These are phyloP conservation scores for Ophraella communa DNA, from an alignment of 2,888 invertebrate genomes.

Conservation along the genomic window DNA sequence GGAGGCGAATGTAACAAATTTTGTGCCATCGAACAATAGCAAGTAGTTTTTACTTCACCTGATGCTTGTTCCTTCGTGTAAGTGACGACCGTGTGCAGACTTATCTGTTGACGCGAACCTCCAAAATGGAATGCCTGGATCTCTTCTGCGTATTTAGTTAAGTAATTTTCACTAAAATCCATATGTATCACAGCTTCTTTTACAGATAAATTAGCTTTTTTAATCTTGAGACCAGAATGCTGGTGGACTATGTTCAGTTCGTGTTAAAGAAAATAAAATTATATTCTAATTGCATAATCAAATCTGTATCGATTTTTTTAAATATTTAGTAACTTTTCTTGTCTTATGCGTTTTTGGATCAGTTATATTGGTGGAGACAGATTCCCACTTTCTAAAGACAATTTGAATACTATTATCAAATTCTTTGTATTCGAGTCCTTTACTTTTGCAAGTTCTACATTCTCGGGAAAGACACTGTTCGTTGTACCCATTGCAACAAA, in stretches of 20 bases:
- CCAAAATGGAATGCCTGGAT: conserved; percentile 55
- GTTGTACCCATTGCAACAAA: conserved; percentile 10
- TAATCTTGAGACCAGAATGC: conserved; percentile 9
- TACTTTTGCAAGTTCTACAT: conserved; percentile 1
- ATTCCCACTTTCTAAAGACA: background rate
- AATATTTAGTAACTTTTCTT: background rate
- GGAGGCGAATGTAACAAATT: conserved; percentile 45
- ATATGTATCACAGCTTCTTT: conserved; percentile 41
- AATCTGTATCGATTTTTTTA: conserved; percentile 1
- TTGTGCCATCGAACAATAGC: conserved; percentile 45
- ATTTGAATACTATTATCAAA: conserved; percentile 2
- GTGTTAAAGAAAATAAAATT: conserved; percentile 14
- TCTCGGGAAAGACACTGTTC: conserved; percentile 12
- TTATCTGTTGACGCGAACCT: conserved; percentile 41
- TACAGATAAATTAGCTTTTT: conserved; percentile 15
- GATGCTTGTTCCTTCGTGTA: conserved; percentile 40
- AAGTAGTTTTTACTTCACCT: conserved; percentile 16
- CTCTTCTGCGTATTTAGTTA: conserved; percentile 41
- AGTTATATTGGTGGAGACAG: background rate
- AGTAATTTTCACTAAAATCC: conserved; percentile 55
- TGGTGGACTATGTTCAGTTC: conserved; percentile 18
- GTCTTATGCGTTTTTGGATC: conserved; percentile 5
- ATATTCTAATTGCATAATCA: background rate
- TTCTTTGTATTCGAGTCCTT: background rate
- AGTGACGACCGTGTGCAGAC: conserved; percentile 53